Evolutionary conservation across 2,888 invertebrate species (phyloP), one percentile per base, ranked within the genome.

Genomic region (Oscheius onirici): DNA sequence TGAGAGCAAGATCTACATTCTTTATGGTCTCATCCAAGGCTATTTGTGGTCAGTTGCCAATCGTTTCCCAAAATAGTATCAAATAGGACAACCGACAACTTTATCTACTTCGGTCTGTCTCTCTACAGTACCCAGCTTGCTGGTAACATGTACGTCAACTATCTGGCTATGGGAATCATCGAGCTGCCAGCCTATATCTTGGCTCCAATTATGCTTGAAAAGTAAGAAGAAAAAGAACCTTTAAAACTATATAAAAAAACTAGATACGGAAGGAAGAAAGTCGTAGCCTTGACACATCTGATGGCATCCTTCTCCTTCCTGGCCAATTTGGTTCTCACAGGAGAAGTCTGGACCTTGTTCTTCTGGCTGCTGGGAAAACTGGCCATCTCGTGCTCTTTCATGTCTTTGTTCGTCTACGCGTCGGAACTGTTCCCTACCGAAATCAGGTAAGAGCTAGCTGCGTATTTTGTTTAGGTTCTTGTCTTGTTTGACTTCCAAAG

Each of bases 21-120:
- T 73, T n/a, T 79, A 79, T 54, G 70, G 69, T 28, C 43, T 73
- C 17, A 75, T 80, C 6, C 74, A 82, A 76, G 73, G 74, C 24
- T 82, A 82, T 69, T 70, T 80, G 49, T 83, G 83, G 81, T 79
- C 70, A 26, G 28, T 60, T 46, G 17, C 28, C 40, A 44, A 13
- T 49, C 17, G 3, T 20, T 44, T 8, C 10, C 28, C 26, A 8
- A 10, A 55, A 22, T 11, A 24, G 13, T 65, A 10, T 28, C 20
- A 52, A 73, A 22, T 71, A 79, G 79, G 82, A 78, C 78, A 15
- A 73, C 74, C n/a, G 81, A 81, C 65, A 77, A 74, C 8, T 81
- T 86, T 68, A 81, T 84, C 69, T 86, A 86, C 71, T 86, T 84
- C 70, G 86, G 84, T 3, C 69, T 86, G 44, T 80, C 83, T 8